Evolutionary conservation across 2,888 invertebrate genomes (phyloP), one percentile per base, ranked within the genome.

Genomic region (Sinopyrophorus schimmeli): DNA sequence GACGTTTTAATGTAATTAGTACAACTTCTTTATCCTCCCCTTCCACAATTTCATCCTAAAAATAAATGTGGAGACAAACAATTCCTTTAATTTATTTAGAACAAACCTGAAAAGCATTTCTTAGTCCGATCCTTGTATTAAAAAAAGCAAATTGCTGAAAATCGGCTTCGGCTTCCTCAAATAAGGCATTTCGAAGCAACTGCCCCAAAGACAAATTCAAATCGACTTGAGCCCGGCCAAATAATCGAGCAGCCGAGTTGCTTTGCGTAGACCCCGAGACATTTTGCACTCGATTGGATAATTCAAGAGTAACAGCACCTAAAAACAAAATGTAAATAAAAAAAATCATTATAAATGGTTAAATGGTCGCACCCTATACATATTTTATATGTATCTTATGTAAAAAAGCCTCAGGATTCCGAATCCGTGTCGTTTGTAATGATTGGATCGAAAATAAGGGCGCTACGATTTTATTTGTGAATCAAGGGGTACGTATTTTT

Each of bases 91-190:
- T 3, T 10, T 5, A 9, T 7, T 7, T 21, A n/a, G n/a, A 21
- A 10, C n/a, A 6, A 3, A 68, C 70, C 54, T 73, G 73, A 50
- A 74, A 73, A 2, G 73, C 72, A 41, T 74, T 74, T 28, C 73
- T 56, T 15, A 73, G 50, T 5, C 90, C 87, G 59, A 97, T 92
- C 61, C 92, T 83, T 1, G 98, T 99, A 70, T 95, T 94, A 76
- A 99, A 99, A 76, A 96, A 97, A 1, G 98, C 98, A 69, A 93
- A 93, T 67, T 95, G 94, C 68, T 97, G 96, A 70, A 97, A 97
- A 71, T 99, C 98, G 0, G 95, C 89, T 63, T 96, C 94, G 0
- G 95, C 95, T 71, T 99, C 98, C 69, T 97, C 97, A 69, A 96
- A 98, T 74, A 97, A 83, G 0, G 92, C 90, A 73, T 97, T 94